These are phyloP conservation scores for Holothuria glaberrima DNA, from an alignment of 35 echinoderm and acorn worm species.

Conservation along the genomic window DNA sequence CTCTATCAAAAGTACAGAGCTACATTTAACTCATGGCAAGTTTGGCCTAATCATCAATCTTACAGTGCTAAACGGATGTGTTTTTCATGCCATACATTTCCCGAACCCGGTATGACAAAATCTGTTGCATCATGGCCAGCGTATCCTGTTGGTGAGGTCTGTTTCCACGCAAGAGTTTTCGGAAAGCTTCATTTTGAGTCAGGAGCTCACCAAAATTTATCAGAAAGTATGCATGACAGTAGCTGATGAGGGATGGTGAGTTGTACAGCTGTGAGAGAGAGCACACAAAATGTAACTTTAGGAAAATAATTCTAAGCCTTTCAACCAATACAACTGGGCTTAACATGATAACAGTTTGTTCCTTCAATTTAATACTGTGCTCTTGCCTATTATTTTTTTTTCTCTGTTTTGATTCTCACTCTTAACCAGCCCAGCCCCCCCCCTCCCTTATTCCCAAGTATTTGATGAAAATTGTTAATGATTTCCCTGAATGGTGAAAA, in stretches of 20 bases:
- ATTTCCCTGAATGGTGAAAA: too few species aligned
- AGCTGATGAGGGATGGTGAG: conserved; percentile 74
- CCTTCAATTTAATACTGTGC: too few species aligned
- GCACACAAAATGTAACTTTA: background rate
- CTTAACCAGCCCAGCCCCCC: too few species aligned
- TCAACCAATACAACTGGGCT: too few species aligned
- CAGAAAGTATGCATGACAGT: conserved; percentile 90
- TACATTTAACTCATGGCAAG: background rate
- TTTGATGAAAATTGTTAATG: too few species aligned
- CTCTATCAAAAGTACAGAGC: background rate
- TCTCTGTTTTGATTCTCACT: too few species aligned
- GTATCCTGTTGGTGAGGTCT: conserved; percentile 70
- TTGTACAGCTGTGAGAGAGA: conserved; percentile 78
- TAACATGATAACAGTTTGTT: too few species aligned
- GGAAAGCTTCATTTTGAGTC: conserved; percentile 82
- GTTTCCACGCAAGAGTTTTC: conserved; percentile 71
- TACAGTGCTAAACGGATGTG: conserved; percentile 13
- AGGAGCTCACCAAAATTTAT: conserved; percentile 78
- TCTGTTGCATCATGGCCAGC: conserved; percentile 59
- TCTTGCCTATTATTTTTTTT: too few species aligned
- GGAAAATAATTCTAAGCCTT: too few species aligned
- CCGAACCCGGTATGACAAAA: conserved; percentile 1
- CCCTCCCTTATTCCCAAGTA: too few species aligned
- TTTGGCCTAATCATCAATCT: background rate
- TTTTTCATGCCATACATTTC: conserved; percentile 47